phyloP scores from a whole-genome alignment of 2,113 vertebrate genomes.

The Sinocyclocheilus rhinocerous region DNA sequence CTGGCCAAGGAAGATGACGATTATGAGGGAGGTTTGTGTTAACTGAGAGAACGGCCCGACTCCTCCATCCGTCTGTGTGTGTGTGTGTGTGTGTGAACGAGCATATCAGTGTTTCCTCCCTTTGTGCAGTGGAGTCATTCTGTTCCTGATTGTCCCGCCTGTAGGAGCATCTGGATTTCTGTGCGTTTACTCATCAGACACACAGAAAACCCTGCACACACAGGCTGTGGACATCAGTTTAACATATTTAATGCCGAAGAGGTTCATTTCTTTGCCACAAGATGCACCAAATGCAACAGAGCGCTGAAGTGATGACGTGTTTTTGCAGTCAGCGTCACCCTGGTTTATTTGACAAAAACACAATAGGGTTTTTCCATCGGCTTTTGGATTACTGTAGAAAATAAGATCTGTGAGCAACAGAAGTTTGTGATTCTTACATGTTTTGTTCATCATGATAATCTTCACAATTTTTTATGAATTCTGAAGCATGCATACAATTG shows the following conservation, averaged over 20 bases:
- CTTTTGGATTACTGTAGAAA: background rate
- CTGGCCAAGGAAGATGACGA: conserved; percentile 87
- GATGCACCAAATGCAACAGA: background rate
- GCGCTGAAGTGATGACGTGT: background rate
- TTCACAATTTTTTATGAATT: background rate
- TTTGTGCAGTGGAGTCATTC: conserved; percentile 25
- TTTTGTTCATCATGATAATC: background rate
- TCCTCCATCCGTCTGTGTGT: background rate
- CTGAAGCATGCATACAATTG: background rate
- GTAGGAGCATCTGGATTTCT: background rate
- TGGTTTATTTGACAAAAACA: background rate
- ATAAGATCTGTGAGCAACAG: background rate
- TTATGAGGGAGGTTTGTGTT: conserved; percentile 96
- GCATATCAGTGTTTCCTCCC: conserved; percentile 9
- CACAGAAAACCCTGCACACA: background rate
- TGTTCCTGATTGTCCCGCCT: conserved; percentile 25
- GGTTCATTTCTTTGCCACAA: background rate
- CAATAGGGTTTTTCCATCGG: background rate
- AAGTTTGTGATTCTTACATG: background rate
- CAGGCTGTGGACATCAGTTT: background rate
- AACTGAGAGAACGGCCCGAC: conserved; percentile 57
- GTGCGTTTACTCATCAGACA: background rate
- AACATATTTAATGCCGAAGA: background rate
- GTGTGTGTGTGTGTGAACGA: background rate
- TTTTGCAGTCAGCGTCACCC: background rate